A percentile compares a stretch with the other conserved stretches of the same genome.
Conservation (phyloP, 2,888 invertebrate genomes). For the Griposia aprilina region DNA sequence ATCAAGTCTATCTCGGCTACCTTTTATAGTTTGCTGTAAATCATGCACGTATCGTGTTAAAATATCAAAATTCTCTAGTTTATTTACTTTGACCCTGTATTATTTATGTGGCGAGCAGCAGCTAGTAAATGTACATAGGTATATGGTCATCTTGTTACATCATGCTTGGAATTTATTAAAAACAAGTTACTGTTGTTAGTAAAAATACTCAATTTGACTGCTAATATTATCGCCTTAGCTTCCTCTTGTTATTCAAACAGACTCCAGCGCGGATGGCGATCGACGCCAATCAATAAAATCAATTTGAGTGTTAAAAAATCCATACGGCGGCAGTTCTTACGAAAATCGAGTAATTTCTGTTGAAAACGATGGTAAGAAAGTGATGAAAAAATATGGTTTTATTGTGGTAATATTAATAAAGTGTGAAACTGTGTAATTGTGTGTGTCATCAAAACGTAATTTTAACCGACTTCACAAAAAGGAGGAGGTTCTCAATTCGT, state of each 20-base stretch:
- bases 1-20: not conserved
- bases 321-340: not conserved
- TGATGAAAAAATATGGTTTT: not conserved
- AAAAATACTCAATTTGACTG: conserved; percentile 19
- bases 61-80: too few species aligned
- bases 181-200: conserved; percentile 22
- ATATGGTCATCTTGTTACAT: conserved; percentile 26
- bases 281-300: not conserved
- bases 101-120: not conserved
- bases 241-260: conserved; percentile 15
- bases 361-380: conserved; percentile 41
- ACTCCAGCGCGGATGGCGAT: not conserved
- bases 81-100: not conserved
- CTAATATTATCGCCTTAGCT: not conserved
- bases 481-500: too few species aligned
- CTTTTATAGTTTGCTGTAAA: not conserved
- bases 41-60: too few species aligned
- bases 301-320: not conserved
- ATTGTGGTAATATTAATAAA: not conserved
- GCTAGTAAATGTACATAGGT: not conserved
- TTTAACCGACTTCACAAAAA: too few species aligned
- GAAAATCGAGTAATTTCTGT: not conserved
- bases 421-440: not conserved
- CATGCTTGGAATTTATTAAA: conserved; percentile 30
- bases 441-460: conserved; percentile 2